phyloP scores from a whole-genome alignment of 2,888 invertebrate species.

The Ferrisia virgata region DNA sequence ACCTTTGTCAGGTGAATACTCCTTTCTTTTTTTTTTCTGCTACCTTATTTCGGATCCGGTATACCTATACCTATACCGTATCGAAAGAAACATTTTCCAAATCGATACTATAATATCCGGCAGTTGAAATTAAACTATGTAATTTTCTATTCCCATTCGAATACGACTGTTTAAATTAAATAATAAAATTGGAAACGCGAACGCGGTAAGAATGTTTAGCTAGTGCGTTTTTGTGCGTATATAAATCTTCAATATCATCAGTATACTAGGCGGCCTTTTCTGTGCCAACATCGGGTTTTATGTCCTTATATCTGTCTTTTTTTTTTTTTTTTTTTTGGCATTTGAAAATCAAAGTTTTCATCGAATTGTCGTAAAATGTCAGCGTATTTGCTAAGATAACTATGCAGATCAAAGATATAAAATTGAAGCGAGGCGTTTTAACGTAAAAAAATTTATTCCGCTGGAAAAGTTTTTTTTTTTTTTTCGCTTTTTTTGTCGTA shows the following conservation, averaged over 20 bases:
- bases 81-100: neutral
- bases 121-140: slow-evolving; percentile 8
- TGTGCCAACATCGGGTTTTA: neutral
- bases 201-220: neutral
- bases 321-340: neutral
- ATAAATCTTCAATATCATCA: neutral
- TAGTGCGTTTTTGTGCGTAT: neutral
- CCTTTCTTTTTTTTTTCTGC: neutral
- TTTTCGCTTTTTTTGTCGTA: too few species aligned
- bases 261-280: neutral
- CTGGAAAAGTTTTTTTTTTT: neutral
- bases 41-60: neutral
- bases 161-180: slow-evolving; percentile 19
- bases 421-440: neutral
- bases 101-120: slow-evolving; percentile 26
- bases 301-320: neutral
- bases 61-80: too few species aligned
- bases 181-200: neutral
- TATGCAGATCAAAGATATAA: slow-evolving; percentile 5
- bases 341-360: neutral
- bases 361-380: slow-evolving; percentile 9
- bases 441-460: neutral
- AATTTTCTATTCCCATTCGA: neutral
- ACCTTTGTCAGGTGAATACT: slow-evolving; percentile 8
- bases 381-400: neutral